Conservation (phyloP, 2,797 vertebrate genomes). For the Scomberomorus guttatus region DNA sequence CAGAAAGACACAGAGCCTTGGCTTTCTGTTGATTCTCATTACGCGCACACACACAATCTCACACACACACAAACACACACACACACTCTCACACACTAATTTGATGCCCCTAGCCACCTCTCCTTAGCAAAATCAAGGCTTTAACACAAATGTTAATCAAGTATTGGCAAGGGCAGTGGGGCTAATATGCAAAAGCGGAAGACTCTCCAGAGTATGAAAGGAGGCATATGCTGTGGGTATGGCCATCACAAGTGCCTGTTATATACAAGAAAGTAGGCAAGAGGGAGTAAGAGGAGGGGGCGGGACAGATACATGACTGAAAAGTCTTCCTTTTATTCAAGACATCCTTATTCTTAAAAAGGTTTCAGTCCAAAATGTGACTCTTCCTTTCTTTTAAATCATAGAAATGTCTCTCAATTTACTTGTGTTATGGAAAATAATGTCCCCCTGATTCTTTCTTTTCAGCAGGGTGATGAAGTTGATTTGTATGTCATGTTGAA, state of each 20-base stretch:
- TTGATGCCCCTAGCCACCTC: slow-evolving; percentile 82
- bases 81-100: slow-evolving; percentile 68
- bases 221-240: slow-evolving; percentile 85
- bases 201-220: slow-evolving; percentile 86
- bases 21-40: slow-evolving; percentile 86
- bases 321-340: slow-evolving; percentile 50
- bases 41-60: slow-evolving; percentile 59
- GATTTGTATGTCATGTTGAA: slow-evolving; percentile 8
- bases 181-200: slow-evolving; percentile 85
- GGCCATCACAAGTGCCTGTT: slow-evolving; percentile 80
- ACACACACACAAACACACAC: slow-evolving; percentile 51
- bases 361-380: slow-evolving; percentile 8
- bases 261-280: slow-evolving; percentile 72
- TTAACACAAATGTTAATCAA: slow-evolving; percentile 86
- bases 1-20: slow-evolving; percentile 80
- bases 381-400: background rate
- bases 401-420: background rate
- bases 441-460: background rate
- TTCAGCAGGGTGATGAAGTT: too few relatives aligned
- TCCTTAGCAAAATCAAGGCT: slow-evolving; percentile 81
- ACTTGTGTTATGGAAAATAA: background rate
- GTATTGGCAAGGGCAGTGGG: slow-evolving; percentile 82
- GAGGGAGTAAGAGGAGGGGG: slow-evolving; percentile 64
- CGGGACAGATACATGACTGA: slow-evolving; percentile 21
- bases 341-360: slow-evolving; percentile 15